Evolutionary conservation across 2,113 vertebrate genomes (phyloP), one percentile per base, ranked within the genome.

Genomic region (Rhynchopsitta pachyrhyncha): DNA sequence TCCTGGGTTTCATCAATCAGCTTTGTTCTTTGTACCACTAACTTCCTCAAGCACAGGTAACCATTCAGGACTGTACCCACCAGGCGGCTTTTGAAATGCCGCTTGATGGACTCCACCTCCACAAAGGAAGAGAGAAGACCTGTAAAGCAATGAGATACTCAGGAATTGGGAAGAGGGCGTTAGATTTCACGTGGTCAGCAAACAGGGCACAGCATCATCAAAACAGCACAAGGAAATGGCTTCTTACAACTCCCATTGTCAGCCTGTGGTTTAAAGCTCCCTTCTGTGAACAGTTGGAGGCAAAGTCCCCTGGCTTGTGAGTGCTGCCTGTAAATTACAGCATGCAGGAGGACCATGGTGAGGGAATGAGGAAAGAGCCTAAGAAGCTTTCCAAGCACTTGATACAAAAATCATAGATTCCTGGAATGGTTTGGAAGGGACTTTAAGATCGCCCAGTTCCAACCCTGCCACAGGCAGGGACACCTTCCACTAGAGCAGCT

Each of bases 11-110:
- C 99, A 49, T 99, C 99, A 0, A 99, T 99, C 79, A 99, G 98
- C 93, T 99, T 99, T n/a, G 99, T 99, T 78, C 99, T 98, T 97
- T 99, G 99, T 53, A 99, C 99, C 93, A 99, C 99, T 85, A 99
- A 91, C 93, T 99, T 99, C 86, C 99, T 98, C 82, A 99, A 97
- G 88, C 99, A 99, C 95, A 99, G 98, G 97, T 99, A 99, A 10
- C 99, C 99, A 4, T 99, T 99, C 44, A 99, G 98, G 83, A 99
- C 99, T 0, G 99, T 99, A 63, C 99, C 99, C 35, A 99, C 99
- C 94, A 99, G 95, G 27, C 99, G 98, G 92, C 99, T 99, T 92
- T 99, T 99, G 96, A 99, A 99, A 97, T 99, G 99, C 16, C 99
- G 98, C 93, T 99, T 99, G 94, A 99, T 99, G 78, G 99, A 99